These are phyloP conservation scores for Lacerta bilineata DNA, from an alignment of 2,797 vertebrate species.

Conservation along the genomic window DNA sequence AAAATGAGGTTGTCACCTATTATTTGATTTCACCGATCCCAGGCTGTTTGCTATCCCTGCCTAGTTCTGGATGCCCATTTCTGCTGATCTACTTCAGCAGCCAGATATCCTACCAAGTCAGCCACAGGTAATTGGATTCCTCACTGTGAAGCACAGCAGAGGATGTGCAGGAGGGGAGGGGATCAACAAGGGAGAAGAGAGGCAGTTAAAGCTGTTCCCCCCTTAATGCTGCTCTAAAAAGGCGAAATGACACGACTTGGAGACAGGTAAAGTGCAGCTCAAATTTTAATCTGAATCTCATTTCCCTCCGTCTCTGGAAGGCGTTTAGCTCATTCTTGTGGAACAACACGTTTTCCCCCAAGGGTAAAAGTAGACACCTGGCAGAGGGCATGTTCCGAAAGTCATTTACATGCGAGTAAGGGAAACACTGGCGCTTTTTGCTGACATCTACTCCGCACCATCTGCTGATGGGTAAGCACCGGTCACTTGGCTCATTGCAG, in stretches of 20 bases:
- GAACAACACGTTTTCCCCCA: not conserved
- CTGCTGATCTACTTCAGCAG: not conserved
- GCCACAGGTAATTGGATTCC: not conserved
- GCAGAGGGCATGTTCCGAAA: not conserved
- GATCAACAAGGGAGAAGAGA: not conserved
- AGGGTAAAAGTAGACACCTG: not conserved
- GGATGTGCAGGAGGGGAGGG: not conserved
- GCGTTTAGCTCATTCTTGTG: not conserved
- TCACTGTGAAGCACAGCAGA: not conserved
- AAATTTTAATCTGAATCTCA: not conserved
- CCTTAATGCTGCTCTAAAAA: not conserved
- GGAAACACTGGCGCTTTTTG: not conserved
- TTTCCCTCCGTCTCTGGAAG: not conserved
- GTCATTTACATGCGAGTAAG: not conserved
- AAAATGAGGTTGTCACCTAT: conserved; percentile 41
- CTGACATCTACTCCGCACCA: too few species aligned
- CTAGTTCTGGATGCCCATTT: not conserved
- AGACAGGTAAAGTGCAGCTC: not conserved
- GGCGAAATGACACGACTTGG: not conserved
- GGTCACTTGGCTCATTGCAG: not conserved
- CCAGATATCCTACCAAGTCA: not conserved
- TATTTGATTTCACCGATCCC: not conserved
- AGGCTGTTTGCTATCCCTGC: conserved; percentile 7
- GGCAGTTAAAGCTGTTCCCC: not conserved
- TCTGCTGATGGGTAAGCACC: not conserved